Evolutionary conservation across 2,797 vertebrate genomes (phyloP), one percentile per base, ranked within the genome.

Genomic region (Perodicticus potto): DNA sequence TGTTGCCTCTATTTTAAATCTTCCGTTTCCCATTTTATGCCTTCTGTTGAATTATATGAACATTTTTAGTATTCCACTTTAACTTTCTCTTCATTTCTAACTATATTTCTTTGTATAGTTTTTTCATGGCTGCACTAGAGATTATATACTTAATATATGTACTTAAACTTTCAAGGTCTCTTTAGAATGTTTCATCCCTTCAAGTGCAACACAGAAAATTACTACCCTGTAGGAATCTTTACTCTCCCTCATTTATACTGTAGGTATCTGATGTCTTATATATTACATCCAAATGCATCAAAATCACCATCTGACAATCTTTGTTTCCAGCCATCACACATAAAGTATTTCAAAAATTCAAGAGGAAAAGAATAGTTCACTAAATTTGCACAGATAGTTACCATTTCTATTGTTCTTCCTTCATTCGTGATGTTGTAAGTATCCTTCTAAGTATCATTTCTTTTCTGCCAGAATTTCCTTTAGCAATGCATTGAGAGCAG

Each of bases 41-140:
- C 9, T 89, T 77, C 16, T 89, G 85, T 45, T 43, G 37, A 95
- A 85, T 73, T 43, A 85, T 45, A 20, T 65, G 40, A 85, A 89
- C 34, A 67, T 77, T 83, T 83, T 61, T 69, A 82, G 37, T 65
- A 69, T 70, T 84, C 19, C 20, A 61, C 40, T 90, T 73, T 27
- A n/a, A 53, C 53, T 78, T 65, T 55, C 57, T 67, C 4, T 55
- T 73, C 25, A 3, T 34, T 57, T 63, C 29, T 63, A 29, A 29
- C 25, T 77, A 37, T 86, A 23, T 65, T 32, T 72, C 19, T 87
- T 37, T 63, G 40, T 14, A 49, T 70, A 76, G 14, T 53, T 78
- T 70, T 63, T 90, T 29, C 40, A 78, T 78, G 37, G 69, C 40
- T 55, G 55, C 32, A 72, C 9, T 32, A 57, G 76, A 49, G 19